Base-by-base conservation (phyloP, 2,113 vertebrate genomes). In the Elaphurus davidianus region DNA sequence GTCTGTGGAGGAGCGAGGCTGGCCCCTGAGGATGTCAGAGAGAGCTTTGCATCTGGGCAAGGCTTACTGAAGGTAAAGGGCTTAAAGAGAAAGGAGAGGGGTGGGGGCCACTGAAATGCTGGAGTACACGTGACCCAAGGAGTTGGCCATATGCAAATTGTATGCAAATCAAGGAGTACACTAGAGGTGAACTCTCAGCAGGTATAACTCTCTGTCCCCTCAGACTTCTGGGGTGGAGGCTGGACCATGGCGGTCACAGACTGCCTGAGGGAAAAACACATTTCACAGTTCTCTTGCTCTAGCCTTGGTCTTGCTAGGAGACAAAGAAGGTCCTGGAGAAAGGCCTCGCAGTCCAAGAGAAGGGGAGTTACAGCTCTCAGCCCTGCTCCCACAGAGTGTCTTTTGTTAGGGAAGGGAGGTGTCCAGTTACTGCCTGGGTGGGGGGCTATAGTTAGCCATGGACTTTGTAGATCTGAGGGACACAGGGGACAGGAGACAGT, bases 361-460 rank as follows among this genome's bases (percentile, higher is more conserved):
- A 82, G 67, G 64, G 40, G 47, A 33, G 90, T 50, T 19, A 36
- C 6, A n/a, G 33, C 15, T 40, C 71, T 52, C 64, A 33, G 64
- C 86, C 78, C 92, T 8, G 59, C 47, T 64, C 43, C 87, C 57
- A 14, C 47, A 33, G n/a, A 0, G 3, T 6, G 54, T 60, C 79
- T 7, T 94, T 54, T 14, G 89, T 79, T 64, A 94, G 45, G 76
- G 85, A 82, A 82, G 67, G 82, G 76, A 30, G 88, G 96, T 97
- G 95, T 95, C 71, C 7, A 88, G 62, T 98, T 96, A 93, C 97
- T 17, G 76, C 95, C 79, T 71, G 95, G 95, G 95, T 36, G 17
- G 17, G n/a, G 17, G n/a, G 71, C 97, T 98, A 96, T 96, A 97
- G 95, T 98, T 98, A 98, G 97, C 93, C 45, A 1, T 1, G 90